Evolutionary conservation across 2,888 invertebrate genomes (phyloP).

Genomic region (Philereme vetulata): DNA sequence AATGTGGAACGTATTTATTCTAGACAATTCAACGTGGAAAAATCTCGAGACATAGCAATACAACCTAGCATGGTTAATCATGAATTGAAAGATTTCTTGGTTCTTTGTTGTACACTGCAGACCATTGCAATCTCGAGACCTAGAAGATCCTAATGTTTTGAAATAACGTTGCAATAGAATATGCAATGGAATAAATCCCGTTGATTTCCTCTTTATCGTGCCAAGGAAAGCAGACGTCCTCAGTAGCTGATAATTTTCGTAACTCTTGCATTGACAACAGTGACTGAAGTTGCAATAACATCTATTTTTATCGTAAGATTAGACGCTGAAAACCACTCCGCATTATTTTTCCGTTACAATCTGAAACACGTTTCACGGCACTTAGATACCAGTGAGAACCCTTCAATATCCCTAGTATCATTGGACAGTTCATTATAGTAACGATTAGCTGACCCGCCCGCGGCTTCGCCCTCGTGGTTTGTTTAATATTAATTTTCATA

Average conservation of each 20-base stretch:
- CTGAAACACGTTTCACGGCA: neutral
- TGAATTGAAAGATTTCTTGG: neutral
- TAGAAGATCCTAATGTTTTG: neutral
- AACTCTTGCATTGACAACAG: conserved; percentile 14
- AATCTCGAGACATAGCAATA: no score
- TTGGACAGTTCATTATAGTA: no score
- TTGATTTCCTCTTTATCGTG: conserved; percentile 18
- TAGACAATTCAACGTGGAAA: no score
- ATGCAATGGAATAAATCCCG: conserved; percentile 4
- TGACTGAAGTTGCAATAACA: conserved; percentile 5
- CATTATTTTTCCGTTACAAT: conserved; percentile 7
- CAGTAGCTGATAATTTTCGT: conserved; percentile 10
- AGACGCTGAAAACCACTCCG: conserved; percentile 15
- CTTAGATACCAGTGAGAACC: no score
- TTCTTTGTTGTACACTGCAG: neutral
- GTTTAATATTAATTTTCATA: no score
- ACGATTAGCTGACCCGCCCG: no score
- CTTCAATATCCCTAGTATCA: no score
- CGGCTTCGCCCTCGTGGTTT: no score
- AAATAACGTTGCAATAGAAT: neutral
- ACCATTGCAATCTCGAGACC: neutral
- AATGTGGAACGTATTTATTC: no score
- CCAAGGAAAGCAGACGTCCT: conserved; percentile 14
- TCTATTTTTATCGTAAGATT: conserved; percentile 17
- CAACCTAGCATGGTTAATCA: no score